Evolutionary conservation across 2,113 vertebrate genomes (phyloP), one percentile per base, ranked within the genome.

Genomic region (Corythaixoides concolor): DNA sequence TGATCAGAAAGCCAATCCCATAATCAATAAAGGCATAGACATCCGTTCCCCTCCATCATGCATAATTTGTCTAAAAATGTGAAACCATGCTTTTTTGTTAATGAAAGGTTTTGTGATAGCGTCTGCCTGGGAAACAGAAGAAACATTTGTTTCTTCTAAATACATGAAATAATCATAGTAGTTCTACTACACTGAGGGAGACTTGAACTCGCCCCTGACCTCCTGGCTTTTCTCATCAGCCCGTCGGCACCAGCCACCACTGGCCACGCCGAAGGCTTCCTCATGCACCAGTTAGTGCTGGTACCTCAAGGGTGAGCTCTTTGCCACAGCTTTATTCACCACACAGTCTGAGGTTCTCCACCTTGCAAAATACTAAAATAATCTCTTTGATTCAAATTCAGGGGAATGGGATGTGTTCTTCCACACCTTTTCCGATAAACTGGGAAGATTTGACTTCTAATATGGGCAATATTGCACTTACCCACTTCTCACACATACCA

Each of bases 1-100:
- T 52, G 96, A 87, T 93, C 86, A 92, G 50, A 88, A 86, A 78
- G 60, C 30, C 69, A 85, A 19, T 39, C 32, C 83, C 19, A 16
- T 11, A n/a, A 92, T 81, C 33, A 0, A 84, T 67, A 35, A 35
- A 58, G 32, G 63, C 0, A 0, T 85, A 92, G 80, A 37, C 8
- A 2, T 68, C 79, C 76, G 55, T 70, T 33, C 83, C 70, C 35
- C 23, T 83, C 75, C 39, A 18, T 26, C 52, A 12, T 6, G 14
- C 49, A 55, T 14, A 27, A 59, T 63, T 70, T 28, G 19, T 41
- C 68, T 45, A 43, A 63, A 93, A 84, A 43, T 1, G 7, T 8
- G 21, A 83, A 63, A 28, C 39, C 5, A 3, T 32, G 33, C 27
- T 20, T 33, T 43, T 82, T 82, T 43, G 13, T 53, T 35, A 74